phyloP scores from a whole-genome alignment of 2,888 invertebrate genomes.

The Mantis religiosa region DNA sequence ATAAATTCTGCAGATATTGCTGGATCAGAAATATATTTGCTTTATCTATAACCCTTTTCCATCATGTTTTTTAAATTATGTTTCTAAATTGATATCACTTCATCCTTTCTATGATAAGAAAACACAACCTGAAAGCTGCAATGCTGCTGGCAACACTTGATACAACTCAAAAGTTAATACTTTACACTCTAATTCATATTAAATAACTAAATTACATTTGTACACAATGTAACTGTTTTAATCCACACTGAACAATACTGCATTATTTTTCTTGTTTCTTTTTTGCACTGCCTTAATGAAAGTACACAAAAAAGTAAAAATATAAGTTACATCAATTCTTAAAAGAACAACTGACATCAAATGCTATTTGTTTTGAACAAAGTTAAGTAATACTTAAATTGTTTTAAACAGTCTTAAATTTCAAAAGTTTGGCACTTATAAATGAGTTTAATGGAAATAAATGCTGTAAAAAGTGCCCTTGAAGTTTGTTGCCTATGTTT shows the following conservation, averaged over 20 bases:
- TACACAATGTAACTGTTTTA: background rate
- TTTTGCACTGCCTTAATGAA: background rate
- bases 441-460: background rate
- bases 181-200: background rate
- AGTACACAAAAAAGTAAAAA: background rate
- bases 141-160: background rate
- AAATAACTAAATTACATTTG: background rate
- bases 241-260: background rate
- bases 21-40: too few species aligned
- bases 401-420: background rate
- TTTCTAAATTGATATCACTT: too few species aligned
- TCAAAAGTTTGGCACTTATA: background rate
- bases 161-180: background rate
- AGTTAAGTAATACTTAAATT: background rate
- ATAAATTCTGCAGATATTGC: too few species aligned
- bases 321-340: background rate
- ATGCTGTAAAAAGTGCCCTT: background rate
- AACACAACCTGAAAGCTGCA: background rate
- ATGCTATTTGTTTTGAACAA: background rate
- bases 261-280: background rate
- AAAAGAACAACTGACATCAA: background rate
- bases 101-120: too few species aligned
- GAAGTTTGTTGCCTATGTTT: background rate
- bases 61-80: too few species aligned
- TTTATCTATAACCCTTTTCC: too few species aligned